Conservation (phyloP, 1,140 invertebrate species). For the Carposina sasakii region DNA sequence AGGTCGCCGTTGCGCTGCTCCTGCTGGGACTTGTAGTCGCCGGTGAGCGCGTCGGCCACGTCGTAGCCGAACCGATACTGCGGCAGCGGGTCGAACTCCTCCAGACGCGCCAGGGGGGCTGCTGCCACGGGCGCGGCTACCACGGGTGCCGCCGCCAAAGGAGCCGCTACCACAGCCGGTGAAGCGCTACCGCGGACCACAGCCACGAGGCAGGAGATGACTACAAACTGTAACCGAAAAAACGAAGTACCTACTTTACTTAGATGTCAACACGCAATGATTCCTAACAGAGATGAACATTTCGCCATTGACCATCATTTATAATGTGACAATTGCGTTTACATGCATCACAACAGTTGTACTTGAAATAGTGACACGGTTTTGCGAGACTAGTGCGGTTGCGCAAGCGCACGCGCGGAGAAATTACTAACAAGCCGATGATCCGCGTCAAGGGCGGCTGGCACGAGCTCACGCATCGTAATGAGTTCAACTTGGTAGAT, state of each 20-base stretch:
- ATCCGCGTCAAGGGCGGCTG: slow-evolving; percentile 44
- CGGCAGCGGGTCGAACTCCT: slow-evolving; percentile 69
- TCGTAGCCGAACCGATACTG: slow-evolving; percentile 77
- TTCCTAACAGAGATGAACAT: not conserved
- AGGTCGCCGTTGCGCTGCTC: slow-evolving; percentile 76
- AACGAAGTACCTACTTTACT: not conserved
- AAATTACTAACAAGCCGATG: slow-evolving; percentile 57
- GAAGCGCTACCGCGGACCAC: slow-evolving; percentile 32
- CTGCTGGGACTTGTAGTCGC: slow-evolving; percentile 78
- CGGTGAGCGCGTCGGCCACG: slow-evolving; percentile 77
- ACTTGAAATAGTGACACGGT: slow-evolving; percentile 66
- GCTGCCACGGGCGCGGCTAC: slow-evolving; percentile 12
- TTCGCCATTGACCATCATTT: not conserved
- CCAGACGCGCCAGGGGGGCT: slow-evolving; percentile 15
- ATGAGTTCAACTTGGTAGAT: slow-evolving; percentile 22
- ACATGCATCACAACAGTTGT: slow-evolving; percentile 33
- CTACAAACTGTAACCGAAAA: slow-evolving; percentile 41
- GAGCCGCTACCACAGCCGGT: slow-evolving; percentile 48
- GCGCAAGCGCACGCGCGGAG: slow-evolving; percentile 47
- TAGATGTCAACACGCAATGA: not conserved
- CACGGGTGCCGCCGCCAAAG: slow-evolving; percentile 28
- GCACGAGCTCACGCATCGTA: slow-evolving; percentile 33
- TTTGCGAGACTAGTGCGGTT: slow-evolving; percentile 50
- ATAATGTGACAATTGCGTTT: slow-evolving; percentile 13
- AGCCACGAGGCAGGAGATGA: slow-evolving; percentile 49